Base-by-base conservation (phyloP, 2,888 invertebrate species). In the Phasia obesa region DNA sequence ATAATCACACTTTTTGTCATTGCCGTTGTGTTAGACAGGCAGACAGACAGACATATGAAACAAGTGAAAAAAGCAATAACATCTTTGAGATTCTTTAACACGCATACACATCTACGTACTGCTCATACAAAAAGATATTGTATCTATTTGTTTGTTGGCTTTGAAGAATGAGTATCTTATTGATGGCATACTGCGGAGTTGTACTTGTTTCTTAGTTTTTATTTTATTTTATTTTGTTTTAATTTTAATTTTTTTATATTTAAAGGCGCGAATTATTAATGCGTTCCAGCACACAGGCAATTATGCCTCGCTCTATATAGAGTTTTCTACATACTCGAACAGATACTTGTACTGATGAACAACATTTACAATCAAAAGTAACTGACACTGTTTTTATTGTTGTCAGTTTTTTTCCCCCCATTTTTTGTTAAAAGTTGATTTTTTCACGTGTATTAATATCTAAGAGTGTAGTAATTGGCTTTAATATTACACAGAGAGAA, bases 231-330 rank as follows among this genome's bases (percentile, higher is more conserved):
- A n/a, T n/a, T n/a, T n/a, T n/a, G n/a, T n/a, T n/a, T n/a, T n/a
- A n/a, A n/a, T 17, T 59, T 27, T 31, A 0, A 35, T 35, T 35
- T 35, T n/a, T 21, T 67, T 65, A 11, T 55, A 17, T 76, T 70
- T 35, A 73, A 55, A 81, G 83, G 84, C 81, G 83, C 85, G 80
- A 86, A 85, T 85, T 84, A 84, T 85, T 84, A 85, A 85, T 85
- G 84, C 85, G 84, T 85, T 84, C 83, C 85, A 85, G 84, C 83
- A 71, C 71, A 67, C 67, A 38, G 35, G 70, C 79, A 76, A 83
- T 83, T 79, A 79, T 79, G 83, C 75, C 70, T 65, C 59, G 38
- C 73, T 79, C 73, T 79, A 80, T 67, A 80, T 74, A 74, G 21
- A 80, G 79, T 74, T 80, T 69, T 80, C 79, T 47, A 67, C 23